A percentile compares a stretch with the other conserved stretches of the same genome.
These are phyloP conservation scores for Madoqua kirkii DNA, from an alignment of 2,113 vertebrate genomes.

Conservation along the genomic window DNA sequence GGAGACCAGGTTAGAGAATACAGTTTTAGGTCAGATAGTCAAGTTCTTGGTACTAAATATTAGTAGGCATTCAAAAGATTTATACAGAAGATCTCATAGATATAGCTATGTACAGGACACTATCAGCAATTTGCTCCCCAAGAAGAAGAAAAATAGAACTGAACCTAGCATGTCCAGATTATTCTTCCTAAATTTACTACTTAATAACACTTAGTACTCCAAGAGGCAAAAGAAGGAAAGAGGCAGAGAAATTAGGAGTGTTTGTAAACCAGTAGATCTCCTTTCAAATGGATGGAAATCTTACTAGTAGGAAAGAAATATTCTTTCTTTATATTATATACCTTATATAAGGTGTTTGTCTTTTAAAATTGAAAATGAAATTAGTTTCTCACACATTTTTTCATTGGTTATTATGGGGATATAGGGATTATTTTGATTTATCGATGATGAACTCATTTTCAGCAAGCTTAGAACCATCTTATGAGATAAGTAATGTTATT, in stretches of 20 bases:
- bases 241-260: not conserved
- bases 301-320: not conserved
- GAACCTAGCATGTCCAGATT: not conserved
- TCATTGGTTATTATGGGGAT: not conserved
- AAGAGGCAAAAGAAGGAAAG: not conserved
- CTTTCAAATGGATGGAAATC: not conserved
- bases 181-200: constrained; percentile 9
- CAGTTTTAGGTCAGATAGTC: not conserved
- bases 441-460: not conserved
- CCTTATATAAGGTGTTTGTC: not conserved
- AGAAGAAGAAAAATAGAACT: not conserved
- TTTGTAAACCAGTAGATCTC: not conserved
- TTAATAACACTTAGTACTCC: not conserved
- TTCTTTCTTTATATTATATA: not conserved
- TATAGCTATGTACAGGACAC: not conserved
- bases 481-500: not conserved
- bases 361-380: not conserved
- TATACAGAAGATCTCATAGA: not conserved
- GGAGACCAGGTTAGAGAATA: not conserved
- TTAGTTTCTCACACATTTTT: not conserved
- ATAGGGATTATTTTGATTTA: not conserved
- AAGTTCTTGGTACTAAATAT: not conserved
- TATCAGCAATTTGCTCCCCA: not conserved
- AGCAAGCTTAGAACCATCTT: not conserved
- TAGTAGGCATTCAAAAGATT: not conserved